Evolutionary conservation across 1,140 invertebrate species (phyloP), one percentile per base, ranked within the genome.

Genomic region (Drosophila nigromelanica): DNA sequence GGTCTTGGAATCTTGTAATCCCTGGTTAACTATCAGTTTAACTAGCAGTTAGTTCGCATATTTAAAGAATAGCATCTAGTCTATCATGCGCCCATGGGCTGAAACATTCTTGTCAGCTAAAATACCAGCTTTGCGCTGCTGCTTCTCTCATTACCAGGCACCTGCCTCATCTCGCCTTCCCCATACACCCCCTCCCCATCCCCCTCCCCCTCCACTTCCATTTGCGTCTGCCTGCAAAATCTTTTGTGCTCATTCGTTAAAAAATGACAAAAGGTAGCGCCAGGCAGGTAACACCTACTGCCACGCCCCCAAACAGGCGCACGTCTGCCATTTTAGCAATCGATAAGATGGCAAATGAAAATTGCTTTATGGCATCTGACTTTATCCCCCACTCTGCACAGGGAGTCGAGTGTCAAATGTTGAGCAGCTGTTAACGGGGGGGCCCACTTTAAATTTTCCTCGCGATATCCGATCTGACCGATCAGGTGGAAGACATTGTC

Each of bases 301-400:
- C 30, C 40, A 56, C 50, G 30, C 37, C 48, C 14, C 4, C 27
- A 1, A 2, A 8, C 10, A 10, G 21, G 6, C 45, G n/a, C 4
- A n/a, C 47, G 59, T 15, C 30, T 39, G 35, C 18, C 37, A 15
- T 14, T 60, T 39, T 50, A 0, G 48, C 55, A 72, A 79, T 79
- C 77, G 54, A 80, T 80, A 80, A 64, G 43, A 68, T 27, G 54
- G 21, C 42, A 61, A 71, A 78, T 78, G 71, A 75, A 72, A 79
- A 78, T 63, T 60, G 48, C 56, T 45, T 73, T 61, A 51, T 56
- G 45, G 30, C 54, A 35, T 50, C 51, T 37, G 43, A 33, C 37
- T 33, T 58, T 70, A 24, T 30, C 10, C 3, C 21, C 15, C 47
- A 15, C 21, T 42, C 27, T 14, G 33, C 51, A 12, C 52, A 27